These are phyloP conservation scores for Eumeta japonica DNA, from an alignment of 1,140 invertebrate species.

Conservation along the genomic window DNA sequence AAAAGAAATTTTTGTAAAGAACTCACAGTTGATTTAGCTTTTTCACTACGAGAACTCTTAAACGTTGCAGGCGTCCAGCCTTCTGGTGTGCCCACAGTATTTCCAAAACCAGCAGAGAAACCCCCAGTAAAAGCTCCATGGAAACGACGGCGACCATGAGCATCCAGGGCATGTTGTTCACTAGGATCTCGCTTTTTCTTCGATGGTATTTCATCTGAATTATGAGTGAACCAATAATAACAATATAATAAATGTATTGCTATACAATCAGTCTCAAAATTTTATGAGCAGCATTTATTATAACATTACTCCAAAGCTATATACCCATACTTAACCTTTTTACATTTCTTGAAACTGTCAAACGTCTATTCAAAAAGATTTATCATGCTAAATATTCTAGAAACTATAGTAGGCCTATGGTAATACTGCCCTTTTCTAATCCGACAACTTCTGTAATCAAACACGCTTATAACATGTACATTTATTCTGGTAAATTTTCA, in stretches of 20 bases:
- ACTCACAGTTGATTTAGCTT: constrained; percentile 51
- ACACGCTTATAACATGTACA: no score
- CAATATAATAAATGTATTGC: constrained; percentile 16
- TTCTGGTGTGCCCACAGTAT: constrained; percentile 93
- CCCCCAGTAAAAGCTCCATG: constrained; percentile 99
- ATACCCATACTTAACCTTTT: no score
- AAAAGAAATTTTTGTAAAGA: no score
- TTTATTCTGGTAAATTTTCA: no score
- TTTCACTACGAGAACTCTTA: constrained; percentile 81
- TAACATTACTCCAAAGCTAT: no score
- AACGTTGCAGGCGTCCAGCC: constrained; percentile 92
- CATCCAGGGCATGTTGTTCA: constrained; percentile 89
- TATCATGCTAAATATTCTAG: no score
- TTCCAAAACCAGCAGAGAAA: constrained; percentile 97
- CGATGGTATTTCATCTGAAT: constrained; percentile 72
- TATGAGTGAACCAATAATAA: constrained; percentile 16
- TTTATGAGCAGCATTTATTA: constrained; percentile 5
- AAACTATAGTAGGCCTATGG: no score
- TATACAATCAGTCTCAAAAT: constrained; percentile 5
- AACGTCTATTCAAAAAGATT: no score
- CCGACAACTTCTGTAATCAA: no score
- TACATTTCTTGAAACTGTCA: no score
- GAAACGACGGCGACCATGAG: constrained; percentile 86
- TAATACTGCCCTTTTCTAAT: no score
- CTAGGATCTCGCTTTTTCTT: constrained; percentile 74